These are phyloP conservation scores for Scortum barcoo DNA, from an alignment of 2,113 vertebrate genomes.

Conservation along the genomic window DNA sequence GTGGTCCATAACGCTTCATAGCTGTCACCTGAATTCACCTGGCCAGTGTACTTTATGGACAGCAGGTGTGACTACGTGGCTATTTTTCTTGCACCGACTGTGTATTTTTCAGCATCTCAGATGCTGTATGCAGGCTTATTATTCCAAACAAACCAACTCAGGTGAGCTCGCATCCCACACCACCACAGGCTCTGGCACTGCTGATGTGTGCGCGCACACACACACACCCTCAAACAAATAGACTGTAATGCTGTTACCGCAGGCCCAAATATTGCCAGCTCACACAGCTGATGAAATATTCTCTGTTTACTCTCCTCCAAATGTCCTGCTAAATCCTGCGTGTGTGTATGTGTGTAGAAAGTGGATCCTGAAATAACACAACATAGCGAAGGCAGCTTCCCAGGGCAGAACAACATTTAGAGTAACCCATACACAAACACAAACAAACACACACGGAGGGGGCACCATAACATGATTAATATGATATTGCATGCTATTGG, in stretches of 20 bases:
- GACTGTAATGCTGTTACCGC: constrained; percentile 71
- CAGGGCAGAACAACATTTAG: constrained; percentile 57
- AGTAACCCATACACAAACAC: constrained; percentile 54
- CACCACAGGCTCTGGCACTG: constrained; percentile 45
- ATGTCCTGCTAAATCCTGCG: constrained; percentile 75
- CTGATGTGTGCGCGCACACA: constrained; percentile 16
- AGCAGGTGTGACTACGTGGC: constrained; percentile 35
- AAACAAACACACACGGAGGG: constrained; percentile 37
- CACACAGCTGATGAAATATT: constrained; percentile 84
- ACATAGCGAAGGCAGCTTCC: constrained; percentile 36
- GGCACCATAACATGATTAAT: constrained; percentile 57
- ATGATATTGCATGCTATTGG: constrained; percentile 46
- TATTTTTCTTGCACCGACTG: constrained; percentile 35
- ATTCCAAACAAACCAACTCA: constrained; percentile 68
- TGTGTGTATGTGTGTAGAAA: constrained; percentile 55
- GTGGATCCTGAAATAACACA: constrained; percentile 64
- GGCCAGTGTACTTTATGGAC: neutral
- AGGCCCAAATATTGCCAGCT: constrained; percentile 76
- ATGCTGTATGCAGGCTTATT: constrained; percentile 42
- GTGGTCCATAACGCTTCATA: neutral
- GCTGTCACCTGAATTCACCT: constrained; percentile 23
- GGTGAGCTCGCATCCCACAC: constrained; percentile 62
- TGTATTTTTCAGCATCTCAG: constrained; percentile 51
- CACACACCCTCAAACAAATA: constrained; percentile 71
- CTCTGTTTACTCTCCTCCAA: constrained; percentile 81